Evolutionary conservation across 2,888 invertebrate genomes (phyloP).

Genomic region (Troides aeacus): DNA sequence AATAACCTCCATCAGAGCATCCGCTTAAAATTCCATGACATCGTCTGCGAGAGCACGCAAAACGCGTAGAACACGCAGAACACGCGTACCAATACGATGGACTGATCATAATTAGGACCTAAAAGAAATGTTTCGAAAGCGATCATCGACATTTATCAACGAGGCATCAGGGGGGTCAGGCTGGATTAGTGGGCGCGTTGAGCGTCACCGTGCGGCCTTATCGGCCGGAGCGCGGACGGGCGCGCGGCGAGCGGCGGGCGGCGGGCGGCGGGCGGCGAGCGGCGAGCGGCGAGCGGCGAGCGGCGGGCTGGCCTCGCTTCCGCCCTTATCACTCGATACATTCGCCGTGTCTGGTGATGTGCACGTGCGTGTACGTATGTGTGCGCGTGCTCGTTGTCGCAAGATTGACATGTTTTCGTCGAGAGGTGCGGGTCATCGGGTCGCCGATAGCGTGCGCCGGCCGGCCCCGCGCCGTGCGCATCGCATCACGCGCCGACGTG

Average conservation of each 20-base stretch:
- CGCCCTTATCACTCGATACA: neutral
- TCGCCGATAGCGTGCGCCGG: slow-evolving; percentile 31
- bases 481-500: neutral
- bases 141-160: neutral
- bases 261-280: neutral
- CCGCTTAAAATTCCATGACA: too few relatives aligned
- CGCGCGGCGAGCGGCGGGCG: neutral
- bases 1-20: too few relatives aligned
- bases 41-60: too few relatives aligned
- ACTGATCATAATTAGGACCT: neutral
- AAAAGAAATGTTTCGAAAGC: too few relatives aligned
- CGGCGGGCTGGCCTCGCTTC: neutral
- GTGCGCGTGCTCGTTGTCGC: neutral
- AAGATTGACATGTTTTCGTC: slow-evolving; percentile 29
- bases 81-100: too few relatives aligned
- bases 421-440: slow-evolving; percentile 26
- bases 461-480: slow-evolving; percentile 2
- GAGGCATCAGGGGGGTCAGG: neutral
- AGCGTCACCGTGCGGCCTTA: neutral
- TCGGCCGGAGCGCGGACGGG: neutral
- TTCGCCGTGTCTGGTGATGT: neutral
- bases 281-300: neutral
- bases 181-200: slow-evolving; percentile 1
- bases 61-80: too few relatives aligned
- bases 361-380: neutral